A percentile compares a stretch with the other conserved stretches of the same genome.
These are phyloP conservation scores for Lamprologus callipterus DNA, from an alignment of 2,113 vertebrate genomes.

Conservation along the genomic window DNA sequence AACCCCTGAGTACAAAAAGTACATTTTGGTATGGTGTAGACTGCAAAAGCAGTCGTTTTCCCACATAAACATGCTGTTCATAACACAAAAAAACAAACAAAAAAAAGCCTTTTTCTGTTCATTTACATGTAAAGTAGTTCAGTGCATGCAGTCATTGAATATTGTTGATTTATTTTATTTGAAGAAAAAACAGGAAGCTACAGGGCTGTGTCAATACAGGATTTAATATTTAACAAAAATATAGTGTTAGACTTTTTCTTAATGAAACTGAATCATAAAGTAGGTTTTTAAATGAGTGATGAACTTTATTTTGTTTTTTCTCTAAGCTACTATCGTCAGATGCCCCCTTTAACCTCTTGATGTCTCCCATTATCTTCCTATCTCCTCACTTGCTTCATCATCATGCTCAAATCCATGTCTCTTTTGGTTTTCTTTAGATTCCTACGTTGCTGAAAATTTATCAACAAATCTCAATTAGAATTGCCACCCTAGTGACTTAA, in stretches of 20 bases:
- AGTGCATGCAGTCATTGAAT: neutral
- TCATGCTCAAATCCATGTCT: neutral
- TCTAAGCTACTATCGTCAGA: neutral
- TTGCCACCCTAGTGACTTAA: neutral
- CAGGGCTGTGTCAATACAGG: neutral
- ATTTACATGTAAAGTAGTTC: neutral
- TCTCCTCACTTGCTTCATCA: rapidly evolving
- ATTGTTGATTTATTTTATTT: neutral
- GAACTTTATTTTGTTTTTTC: neutral
- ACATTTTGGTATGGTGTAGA: neutral
- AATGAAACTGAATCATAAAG: neutral
- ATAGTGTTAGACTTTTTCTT: neutral
- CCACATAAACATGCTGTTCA: neutral
- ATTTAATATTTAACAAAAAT: neutral
- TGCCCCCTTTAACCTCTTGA: neutral
- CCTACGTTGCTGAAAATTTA: neutral
- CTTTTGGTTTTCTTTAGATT: neutral
- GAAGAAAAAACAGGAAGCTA: neutral
- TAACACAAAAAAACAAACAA: rapidly evolving
- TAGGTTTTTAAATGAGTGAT: neutral
- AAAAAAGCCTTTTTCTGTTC: neutral
- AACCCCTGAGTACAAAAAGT: neutral
- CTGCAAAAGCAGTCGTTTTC: rapidly evolving
- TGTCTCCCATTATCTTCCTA: neutral
- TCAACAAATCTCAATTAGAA: neutral